These are phyloP conservation scores for Irena cyanogastra DNA, from an alignment of 2,113 vertebrate genomes.

Conservation along the genomic window DNA sequence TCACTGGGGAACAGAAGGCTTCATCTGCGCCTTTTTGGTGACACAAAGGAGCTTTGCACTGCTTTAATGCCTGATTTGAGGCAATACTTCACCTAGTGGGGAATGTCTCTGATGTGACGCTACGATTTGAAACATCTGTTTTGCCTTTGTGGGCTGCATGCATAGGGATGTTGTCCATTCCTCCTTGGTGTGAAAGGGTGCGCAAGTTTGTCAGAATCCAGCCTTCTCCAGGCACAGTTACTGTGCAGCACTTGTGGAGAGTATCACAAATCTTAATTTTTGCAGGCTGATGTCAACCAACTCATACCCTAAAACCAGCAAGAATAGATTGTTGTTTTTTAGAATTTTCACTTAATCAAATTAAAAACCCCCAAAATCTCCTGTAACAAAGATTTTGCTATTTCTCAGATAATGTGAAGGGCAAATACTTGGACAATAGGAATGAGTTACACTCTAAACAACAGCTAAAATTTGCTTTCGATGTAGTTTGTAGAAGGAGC, in stretches of 20 bases:
- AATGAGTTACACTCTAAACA: neutral
- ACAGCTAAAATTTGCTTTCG: neutral
- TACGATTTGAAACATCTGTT: neutral
- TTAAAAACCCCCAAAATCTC: rapidly evolving
- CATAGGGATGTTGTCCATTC: rapidly evolving
- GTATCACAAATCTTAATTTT: neutral
- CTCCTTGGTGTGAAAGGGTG: neutral
- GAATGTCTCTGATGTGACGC: neutral
- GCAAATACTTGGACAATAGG: neutral
- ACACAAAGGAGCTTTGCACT: neutral
- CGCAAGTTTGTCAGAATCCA: neutral
- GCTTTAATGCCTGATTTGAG: neutral
- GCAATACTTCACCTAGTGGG: neutral
- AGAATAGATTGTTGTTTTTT: neutral
- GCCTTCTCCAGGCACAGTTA: neutral
- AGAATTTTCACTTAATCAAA: neutral
- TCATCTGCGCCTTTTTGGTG: neutral
- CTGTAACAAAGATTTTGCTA: neutral
- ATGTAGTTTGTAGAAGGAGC: neutral
- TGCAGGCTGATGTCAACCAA: neutral
- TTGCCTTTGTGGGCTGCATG: neutral
- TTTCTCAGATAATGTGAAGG: neutral
- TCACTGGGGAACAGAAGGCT: neutral
- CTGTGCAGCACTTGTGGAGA: neutral
- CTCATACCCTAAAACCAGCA: neutral